phyloP scores from a whole-genome alignment of 2,888 invertebrate genomes.

The Drosophila anceps region DNA sequence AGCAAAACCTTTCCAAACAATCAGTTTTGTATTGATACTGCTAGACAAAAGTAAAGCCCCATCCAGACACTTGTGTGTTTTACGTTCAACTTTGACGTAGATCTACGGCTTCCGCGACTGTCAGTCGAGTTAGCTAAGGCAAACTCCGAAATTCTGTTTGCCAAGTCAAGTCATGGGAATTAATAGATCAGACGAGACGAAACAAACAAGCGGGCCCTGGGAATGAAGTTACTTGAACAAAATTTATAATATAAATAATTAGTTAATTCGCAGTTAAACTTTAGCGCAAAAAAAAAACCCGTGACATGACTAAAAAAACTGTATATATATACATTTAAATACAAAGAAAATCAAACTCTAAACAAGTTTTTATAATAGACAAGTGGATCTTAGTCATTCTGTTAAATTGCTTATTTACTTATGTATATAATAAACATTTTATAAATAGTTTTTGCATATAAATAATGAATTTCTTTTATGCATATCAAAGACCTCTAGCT shows the following conservation, averaged over 20 bases:
- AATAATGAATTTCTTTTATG: too few species aligned
- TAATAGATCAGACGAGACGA: conserved; percentile 11
- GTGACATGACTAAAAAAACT: not conserved
- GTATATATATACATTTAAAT: conserved; percentile 5
- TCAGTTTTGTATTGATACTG: not conserved
- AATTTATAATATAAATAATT: conserved; percentile 2
- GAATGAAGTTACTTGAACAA: conserved; percentile 12
- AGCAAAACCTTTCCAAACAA: not conserved
- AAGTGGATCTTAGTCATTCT: not conserved
- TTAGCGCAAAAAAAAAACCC: conserved; percentile 15
- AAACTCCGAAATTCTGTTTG: conserved; percentile 22
- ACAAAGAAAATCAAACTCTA: conserved; percentile 2
- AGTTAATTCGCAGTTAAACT: conserved; percentile 5
- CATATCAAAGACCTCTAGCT: too few species aligned
- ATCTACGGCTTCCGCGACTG: conserved; percentile 20
- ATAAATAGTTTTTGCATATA: not conserved
- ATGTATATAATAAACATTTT: not conserved
- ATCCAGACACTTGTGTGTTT: conserved; percentile 35
- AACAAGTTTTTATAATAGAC: not conserved
- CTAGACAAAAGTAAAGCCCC: not conserved
- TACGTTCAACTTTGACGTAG: conserved; percentile 34
- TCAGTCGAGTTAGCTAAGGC: conserved; percentile 12
- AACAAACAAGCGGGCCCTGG: conserved; percentile 1
- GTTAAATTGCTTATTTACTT: too few species aligned
- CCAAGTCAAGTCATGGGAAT: conserved; percentile 27